Conservation (phyloP, 2,888 invertebrate species). For the Xanthorhoe spadicearia region DNA sequence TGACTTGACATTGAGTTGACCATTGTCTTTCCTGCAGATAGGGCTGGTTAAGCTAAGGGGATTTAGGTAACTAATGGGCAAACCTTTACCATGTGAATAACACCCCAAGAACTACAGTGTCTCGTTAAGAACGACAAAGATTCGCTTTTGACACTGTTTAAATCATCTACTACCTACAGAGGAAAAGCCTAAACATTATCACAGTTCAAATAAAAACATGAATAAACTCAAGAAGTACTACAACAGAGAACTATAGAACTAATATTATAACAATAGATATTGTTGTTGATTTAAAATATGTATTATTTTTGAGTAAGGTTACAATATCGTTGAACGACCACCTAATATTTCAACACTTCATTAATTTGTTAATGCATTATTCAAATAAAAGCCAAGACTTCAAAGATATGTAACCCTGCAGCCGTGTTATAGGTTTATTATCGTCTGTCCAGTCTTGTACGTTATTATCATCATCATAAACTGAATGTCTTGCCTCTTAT, state of each 20-base stretch:
- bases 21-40: too few relatives aligned
- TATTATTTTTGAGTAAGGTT: not conserved
- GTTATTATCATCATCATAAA: conserved; percentile 47
- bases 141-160: too few relatives aligned
- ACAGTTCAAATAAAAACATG: too few relatives aligned
- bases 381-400: conserved; percentile 27
- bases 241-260: not conserved
- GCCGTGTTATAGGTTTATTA: conserved; percentile 35
- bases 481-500: conserved; percentile 31
- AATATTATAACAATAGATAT: not conserved
- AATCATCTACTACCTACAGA: too few relatives aligned
- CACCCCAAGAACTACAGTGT: too few relatives aligned
- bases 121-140: too few relatives aligned
- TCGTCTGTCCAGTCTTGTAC: conserved; percentile 39
- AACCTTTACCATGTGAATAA: too few relatives aligned
- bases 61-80: too few relatives aligned
- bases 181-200: too few relatives aligned
- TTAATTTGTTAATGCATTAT: conserved; percentile 30
- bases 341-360: conserved; percentile 25
- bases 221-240: too few relatives aligned
- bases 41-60: too few relatives aligned
- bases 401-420: conserved; percentile 28
- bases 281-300: not conserved
- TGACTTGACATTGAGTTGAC: too few relatives aligned
- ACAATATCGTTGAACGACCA: not conserved